These are phyloP conservation scores for Semnornis frantzii DNA, from an alignment of 2,113 vertebrate genomes.

Conservation along the genomic window DNA sequence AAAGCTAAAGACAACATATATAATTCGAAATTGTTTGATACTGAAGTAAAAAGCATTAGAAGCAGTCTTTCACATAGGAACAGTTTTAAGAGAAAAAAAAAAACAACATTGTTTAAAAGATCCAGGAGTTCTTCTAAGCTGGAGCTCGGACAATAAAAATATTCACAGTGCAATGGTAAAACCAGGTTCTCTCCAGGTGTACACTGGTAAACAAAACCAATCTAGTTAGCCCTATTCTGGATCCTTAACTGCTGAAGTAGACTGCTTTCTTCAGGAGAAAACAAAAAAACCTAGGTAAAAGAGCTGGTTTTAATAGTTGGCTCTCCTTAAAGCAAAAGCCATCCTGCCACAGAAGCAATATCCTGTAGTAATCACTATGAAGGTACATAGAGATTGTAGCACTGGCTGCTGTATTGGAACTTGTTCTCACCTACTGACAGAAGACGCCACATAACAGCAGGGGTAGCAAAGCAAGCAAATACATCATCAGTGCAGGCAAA, in stretches of 20 bases:
- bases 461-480: constrained; percentile 92
- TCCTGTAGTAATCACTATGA: no score
- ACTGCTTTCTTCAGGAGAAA: neutral
- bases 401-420: fast-evolving
- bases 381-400: fast-evolving
- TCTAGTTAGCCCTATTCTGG: neutral
- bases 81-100: neutral
- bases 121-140: neutral
- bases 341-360: neutral
- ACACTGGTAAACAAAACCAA: neutral
- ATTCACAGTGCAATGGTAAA: neutral
- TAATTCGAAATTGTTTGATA: neutral
- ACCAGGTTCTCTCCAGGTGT: neutral
- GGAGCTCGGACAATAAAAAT: neutral
- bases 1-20: neutral
- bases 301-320: neutral
- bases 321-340: neutral
- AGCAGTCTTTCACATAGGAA: neutral
- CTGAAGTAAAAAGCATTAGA: neutral
- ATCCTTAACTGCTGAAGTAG: neutral
- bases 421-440: constrained; percentile 85
- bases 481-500: constrained; percentile 90
- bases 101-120: neutral
- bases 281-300: neutral
- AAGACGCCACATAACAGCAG: constrained; percentile 90